Evolutionary conservation across 1,140 invertebrate species (phyloP), one percentile per base, ranked within the genome.

Genomic region (Holcopasites calliopsidis): DNA sequence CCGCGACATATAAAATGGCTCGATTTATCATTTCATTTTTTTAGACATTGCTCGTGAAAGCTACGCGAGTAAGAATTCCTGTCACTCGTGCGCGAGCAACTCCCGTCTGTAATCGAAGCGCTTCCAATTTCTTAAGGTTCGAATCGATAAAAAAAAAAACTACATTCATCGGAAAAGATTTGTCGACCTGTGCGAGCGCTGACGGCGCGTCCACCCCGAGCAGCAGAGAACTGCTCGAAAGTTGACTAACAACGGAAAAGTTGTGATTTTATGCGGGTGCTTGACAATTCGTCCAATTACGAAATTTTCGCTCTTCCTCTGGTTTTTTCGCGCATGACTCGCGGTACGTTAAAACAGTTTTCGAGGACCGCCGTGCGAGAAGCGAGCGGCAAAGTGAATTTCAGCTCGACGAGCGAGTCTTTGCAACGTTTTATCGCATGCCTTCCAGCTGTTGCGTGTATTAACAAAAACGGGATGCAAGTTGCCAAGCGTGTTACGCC

Each of bases 211-310:
- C n/a, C n/a, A n/a, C n/a, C n/a, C n/a, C n/a, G n/a, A n/a, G n/a
- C n/a, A 79, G 55, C 10, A 8, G n/a, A 1, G 26, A 35, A 38
- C 33, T n/a, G 31, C 50, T 64, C 13, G 42, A 42, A 61, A 62
- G 73, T 72, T 77, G 49, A 61, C 73, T 77, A 82, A 82, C 80
- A 80, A 80, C 40, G 76, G 33, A 47, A 65, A 60, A 58, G 78
- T 66, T 76, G 50, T 47, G 72, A 82, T 62, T 82, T 77, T 38
- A 55, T 13, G 55, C 54, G 33, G 33, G 61, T 77, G 50, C 79
- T 82, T 49, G 73, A 81, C 80, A 64, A 81, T 77, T 82, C 74
- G 58, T 82, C 80, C 79, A 82, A 82, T 82, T 82, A 82, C 60
- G 69, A 71, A 54, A 82, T 77, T 80, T 68, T 50, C 68, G 13